A percentile compares a stretch with the other conserved stretches of the same genome.
phyloP scores from a whole-genome alignment of 2,797 vertebrate genomes.

The Eptatretus atami region DNA sequence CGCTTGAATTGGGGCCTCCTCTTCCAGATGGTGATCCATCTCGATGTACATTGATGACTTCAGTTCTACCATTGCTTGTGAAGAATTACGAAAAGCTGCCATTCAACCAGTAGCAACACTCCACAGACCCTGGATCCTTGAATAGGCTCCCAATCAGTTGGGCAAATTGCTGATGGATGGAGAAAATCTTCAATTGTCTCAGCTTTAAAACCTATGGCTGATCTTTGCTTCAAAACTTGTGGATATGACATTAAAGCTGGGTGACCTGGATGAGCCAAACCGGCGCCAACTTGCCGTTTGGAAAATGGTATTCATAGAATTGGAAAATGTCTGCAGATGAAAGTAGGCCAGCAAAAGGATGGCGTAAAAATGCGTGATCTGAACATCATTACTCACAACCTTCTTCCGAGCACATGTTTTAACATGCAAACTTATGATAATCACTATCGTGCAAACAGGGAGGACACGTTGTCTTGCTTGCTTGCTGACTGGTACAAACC shows the following conservation, averaged over 20 bases:
- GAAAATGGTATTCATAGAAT: too few species aligned
- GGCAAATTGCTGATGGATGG: slow-evolving; percentile 38
- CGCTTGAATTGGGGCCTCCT: slow-evolving; percentile 64
- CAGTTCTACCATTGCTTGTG: slow-evolving; percentile 52
- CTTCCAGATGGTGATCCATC: slow-evolving; percentile 34
- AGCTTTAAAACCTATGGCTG: slow-evolving; percentile 40
- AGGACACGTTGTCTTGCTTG: slow-evolving; percentile 38
- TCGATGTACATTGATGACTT: slow-evolving; percentile 24
- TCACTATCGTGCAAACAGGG: slow-evolving; percentile 17
- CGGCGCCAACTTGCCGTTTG: slow-evolving; percentile 10
- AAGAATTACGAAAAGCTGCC: slow-evolving; percentile 31
- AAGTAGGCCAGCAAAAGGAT: slow-evolving; percentile 16
- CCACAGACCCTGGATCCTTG: slow-evolving; percentile 34
- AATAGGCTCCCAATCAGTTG: slow-evolving; percentile 31
- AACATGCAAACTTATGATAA: slow-evolving; percentile 34
- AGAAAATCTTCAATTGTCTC: slow-evolving; percentile 24
- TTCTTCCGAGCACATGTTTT: slow-evolving; percentile 46
- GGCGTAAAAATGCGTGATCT: slow-evolving; percentile 13
- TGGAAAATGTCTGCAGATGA: too few species aligned
- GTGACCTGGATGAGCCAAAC: slow-evolving; percentile 79
- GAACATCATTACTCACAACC: slow-evolving; percentile 31
- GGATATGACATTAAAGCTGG: slow-evolving; percentile 45
- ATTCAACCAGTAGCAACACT: slow-evolving; percentile 33
- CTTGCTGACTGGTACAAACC: slow-evolving; percentile 67
- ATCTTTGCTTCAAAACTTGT: slow-evolving; percentile 43